Evolutionary conservation across 2,113 vertebrate species (phyloP), one percentile per base, ranked within the genome.

Genomic region (Ameiurus melas): DNA sequence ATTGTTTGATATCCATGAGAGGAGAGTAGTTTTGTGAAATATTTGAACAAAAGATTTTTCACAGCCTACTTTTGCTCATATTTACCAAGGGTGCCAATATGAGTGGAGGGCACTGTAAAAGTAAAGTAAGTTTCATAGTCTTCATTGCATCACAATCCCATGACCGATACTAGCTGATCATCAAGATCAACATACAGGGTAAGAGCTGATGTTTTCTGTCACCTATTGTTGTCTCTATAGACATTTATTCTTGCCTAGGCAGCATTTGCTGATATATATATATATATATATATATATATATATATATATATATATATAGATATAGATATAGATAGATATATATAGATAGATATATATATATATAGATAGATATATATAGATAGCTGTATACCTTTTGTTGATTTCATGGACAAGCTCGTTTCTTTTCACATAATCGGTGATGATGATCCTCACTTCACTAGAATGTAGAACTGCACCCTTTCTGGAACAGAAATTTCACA

Each of bases 371-470:
- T 43, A 43, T 43, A 43, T 43, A 43, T 43, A 43, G 3, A 43
- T 43, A 0, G 43, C 6, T 47, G 43, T 97, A 96, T 92, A 99
- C 98, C 98, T 99, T 86, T 97, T 98, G 92, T 99, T 98, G 83
- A 93, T 92, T 88, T 95, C 94, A 92, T 98, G 94, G 80, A 99
- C 97, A 83, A 99, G 84, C 80, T 97, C 95, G 0, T 99, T 98
- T 30, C 77, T 95, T 94, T 99, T 99, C 87, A 97, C 97, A 0
- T 98, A 99, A 71, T 96, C 95, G 51, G 97, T 95, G 93, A 99
- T 79, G 36, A 97, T 89, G 16, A 87, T 94, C 92, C 97, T 96
- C 89, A 99, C 97, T 86, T 99, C 98, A 0, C 90, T 91, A 55
- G 95, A 94, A 9, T 97, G 95, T 12, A 99, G 94, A 36, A 95